phyloP scores from a whole-genome alignment of 2,113 vertebrate genomes.

The Myrmecobius fasciatus region DNA sequence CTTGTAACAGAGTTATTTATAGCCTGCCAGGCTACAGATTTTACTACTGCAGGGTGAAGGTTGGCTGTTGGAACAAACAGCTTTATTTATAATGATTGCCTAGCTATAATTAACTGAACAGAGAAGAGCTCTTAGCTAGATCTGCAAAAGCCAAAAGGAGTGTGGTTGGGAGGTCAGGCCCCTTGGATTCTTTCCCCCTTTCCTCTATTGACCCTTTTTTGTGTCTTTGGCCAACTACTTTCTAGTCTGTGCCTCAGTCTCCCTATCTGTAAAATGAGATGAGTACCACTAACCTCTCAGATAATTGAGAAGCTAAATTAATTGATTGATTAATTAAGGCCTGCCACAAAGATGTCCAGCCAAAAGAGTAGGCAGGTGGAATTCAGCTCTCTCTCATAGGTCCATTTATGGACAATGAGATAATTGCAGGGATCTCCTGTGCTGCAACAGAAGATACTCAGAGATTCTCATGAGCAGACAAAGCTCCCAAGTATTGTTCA shows the following conservation, averaged over 20 bases:
- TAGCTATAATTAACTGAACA: conserved; percentile 70
- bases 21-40: conserved; percentile 67
- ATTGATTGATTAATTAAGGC: conserved; percentile 61
- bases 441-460: conserved; percentile 55
- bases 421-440: conserved; percentile 58
- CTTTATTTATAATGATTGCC: conserved; percentile 73
- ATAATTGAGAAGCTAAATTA: conserved; percentile 43
- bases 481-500: conserved; percentile 70
- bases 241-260: background rate
- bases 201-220: background rate
- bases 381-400: background rate
- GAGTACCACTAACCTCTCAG: background rate
- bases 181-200: too few species aligned
- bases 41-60: conserved; percentile 66
- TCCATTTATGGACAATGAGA: conserved; percentile 59
- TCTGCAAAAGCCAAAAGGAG: background rate
- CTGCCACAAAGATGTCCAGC: conserved; percentile 19
- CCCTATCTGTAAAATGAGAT: background rate
- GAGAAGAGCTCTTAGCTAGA: background rate
- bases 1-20: conserved; percentile 72
- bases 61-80: conserved; percentile 58
- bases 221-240: background rate
- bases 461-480: conserved; percentile 61
- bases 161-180: background rate
- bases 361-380: background rate